Evolutionary conservation across 1,140 invertebrate species (phyloP), one percentile per base, ranked within the genome.

Genomic region (Ips typographus): DNA sequence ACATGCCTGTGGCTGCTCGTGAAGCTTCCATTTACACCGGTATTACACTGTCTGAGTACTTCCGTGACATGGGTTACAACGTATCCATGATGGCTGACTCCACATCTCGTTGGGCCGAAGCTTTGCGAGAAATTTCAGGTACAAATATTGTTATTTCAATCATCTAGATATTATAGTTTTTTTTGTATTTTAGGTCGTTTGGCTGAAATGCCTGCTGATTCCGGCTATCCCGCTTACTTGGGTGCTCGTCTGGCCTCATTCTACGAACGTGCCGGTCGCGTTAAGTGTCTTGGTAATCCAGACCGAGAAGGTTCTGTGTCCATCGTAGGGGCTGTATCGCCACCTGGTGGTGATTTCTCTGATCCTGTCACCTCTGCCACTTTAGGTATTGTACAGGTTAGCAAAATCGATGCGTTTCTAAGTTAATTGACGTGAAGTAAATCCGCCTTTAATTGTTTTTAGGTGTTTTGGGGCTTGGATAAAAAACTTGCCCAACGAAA

Each of bases 1-100:
- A 99, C 91, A 99, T 99, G 98, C 98, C 98, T 84, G 98, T 99
- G 68, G 98, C 98, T 84, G 98, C 98, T 84, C 91, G 98, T 85
- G 98, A 99, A 85, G 98, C 98, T 76, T 99, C 97, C 75, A 99
- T 99, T 82, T 99, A 99, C 81, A 99, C 98, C 60, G 94, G 95
- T 47, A 99, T 99, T 80, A 99, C 97, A 0, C 83, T 99, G 1
- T 98, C 96, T 39, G 98, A 99, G 83, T 99, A 99, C 82, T 99
- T 98, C 87, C 87, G 92, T 81, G 96, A 99, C 82, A 99, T 99
- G 98, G 98, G 98, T 83, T 98, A 98, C 87, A 98, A 99, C 80
- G 98, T 99, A 40, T 97, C 98, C 65, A 99, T 99, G 98, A 99
- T 99, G 98, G 98, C 98, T 76, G 98, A 99, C 84, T 99, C 98